Conservation (phyloP, 1,140 invertebrate genomes). For the Diploscapter pachys region DNA sequence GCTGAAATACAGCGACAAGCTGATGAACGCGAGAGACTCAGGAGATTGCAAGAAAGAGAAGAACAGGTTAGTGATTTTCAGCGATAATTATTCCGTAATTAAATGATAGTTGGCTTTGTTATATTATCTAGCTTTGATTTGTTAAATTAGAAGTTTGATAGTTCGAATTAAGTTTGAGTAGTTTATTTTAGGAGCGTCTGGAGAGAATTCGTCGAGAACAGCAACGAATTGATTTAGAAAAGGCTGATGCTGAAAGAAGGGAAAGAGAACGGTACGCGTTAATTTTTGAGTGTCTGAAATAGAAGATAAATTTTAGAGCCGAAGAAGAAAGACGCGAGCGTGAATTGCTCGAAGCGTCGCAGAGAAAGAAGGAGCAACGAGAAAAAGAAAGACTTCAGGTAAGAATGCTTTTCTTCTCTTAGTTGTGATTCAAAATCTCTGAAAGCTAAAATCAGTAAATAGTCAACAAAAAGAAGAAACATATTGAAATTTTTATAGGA, state of each 20-base stretch:
- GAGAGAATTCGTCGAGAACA: conserved; percentile 46
- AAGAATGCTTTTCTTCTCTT: no score
- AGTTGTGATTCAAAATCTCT: no score
- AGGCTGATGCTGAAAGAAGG: conserved; percentile 40
- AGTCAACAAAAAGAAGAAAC: no score
- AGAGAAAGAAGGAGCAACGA: conserved; percentile 36
- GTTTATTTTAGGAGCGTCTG: conserved; percentile 22
- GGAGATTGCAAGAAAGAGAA: conserved; percentile 29
- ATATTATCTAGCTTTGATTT: no score
- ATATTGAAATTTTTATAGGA: background rate
- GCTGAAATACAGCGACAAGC: conserved; percentile 27
- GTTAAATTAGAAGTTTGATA: no score
- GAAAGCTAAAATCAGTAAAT: no score
- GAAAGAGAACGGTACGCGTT: conserved; percentile 45
- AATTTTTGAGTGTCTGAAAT: background rate
- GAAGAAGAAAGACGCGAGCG: conserved; percentile 47
- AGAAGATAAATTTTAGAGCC: conserved; percentile 8
- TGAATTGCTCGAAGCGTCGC: conserved; percentile 42
- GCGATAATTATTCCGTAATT: no score
- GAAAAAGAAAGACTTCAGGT: conserved; percentile 40
- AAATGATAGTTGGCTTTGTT: no score
- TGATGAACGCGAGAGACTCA: conserved; percentile 38
- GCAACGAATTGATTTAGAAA: conserved; percentile 48
- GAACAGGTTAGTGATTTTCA: conserved; percentile 7
- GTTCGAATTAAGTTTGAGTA: background rate